Percentiles rank a stretch among this genome's conserved stretches.
Evolutionary conservation across 2,888 invertebrate genomes (phyloP).

Genomic region (Watsonalla cultraria): DNA sequence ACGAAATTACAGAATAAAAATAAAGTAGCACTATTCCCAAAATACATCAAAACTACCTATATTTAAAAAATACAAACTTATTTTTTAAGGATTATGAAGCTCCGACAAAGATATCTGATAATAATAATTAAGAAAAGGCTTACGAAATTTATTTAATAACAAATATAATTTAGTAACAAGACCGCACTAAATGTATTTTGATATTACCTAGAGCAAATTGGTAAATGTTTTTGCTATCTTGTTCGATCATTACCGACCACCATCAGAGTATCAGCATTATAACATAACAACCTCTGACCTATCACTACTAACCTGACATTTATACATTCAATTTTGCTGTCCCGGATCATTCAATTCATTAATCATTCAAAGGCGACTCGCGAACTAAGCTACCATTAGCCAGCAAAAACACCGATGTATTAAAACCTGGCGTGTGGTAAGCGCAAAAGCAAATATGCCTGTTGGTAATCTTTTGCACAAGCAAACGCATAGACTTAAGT

Average conservation of each 20-base stretch:
- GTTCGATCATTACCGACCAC: constrained; percentile 19
- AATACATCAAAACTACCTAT: too few species aligned
- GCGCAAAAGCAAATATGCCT: constrained; percentile 51
- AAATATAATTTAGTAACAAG: too few species aligned
- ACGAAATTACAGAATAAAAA: too few species aligned
- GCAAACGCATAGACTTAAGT: constrained; percentile 66
- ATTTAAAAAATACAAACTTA: too few species aligned
- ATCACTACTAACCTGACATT: constrained; percentile 33
- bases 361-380: constrained; percentile 32
- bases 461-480: constrained; percentile 58
- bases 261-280: constrained; percentile 25
- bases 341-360: constrained; percentile 34
- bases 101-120: too few species aligned
- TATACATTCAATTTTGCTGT: constrained; percentile 35
- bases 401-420: constrained; percentile 51
- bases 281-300: constrained; percentile 29
- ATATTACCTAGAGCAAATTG: not conserved
- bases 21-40: too few species aligned
- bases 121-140: too few species aligned
- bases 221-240: constrained; percentile 18
- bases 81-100: too few species aligned
- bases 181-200: too few species aligned
- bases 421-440: constrained; percentile 43
- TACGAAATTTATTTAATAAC: too few species aligned
- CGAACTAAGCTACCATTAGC: constrained; percentile 35